Conservation (phyloP, 2,888 invertebrate genomes). For the Hypomecis atomaria region DNA sequence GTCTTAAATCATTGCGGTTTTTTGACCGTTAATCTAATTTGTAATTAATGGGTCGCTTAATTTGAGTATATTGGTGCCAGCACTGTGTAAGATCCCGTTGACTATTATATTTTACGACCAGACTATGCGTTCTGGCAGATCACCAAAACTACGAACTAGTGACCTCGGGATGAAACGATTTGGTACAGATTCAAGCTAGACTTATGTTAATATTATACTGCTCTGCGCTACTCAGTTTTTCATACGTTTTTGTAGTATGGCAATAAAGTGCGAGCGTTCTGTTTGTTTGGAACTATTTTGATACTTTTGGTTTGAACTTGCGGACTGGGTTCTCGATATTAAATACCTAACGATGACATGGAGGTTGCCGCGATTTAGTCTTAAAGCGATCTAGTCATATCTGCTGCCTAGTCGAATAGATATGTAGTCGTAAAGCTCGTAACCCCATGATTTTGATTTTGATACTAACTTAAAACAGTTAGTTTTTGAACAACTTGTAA, state of each 20-base stretch:
- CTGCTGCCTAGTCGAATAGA: no score
- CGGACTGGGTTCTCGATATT: not conserved
- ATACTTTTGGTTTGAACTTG: not conserved
- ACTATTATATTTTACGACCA: conserved; percentile 29
- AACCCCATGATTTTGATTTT: no score
- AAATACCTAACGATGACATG: no score
- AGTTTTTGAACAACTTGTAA: no score
- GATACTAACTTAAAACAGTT: no score
- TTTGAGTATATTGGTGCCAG: conserved; percentile 19
- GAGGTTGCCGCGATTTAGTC: no score
- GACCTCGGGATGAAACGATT: conserved; percentile 15
- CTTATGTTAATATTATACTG: conserved; percentile 6
- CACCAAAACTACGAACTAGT: conserved; percentile 19
- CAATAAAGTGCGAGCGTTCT: not conserved
- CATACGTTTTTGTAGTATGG: not conserved
- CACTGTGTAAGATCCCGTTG: conserved; percentile 17
- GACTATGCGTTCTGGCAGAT: conserved; percentile 23
- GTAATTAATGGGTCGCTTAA: conserved; percentile 15
- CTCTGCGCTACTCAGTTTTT: not conserved
- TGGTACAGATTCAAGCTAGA: conserved; percentile 1
- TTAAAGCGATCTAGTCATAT: no score
- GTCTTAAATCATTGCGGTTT: not conserved
- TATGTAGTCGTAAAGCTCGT: no score
- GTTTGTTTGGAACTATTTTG: not conserved
- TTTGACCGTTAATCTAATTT: not conserved